phyloP scores from a whole-genome alignment of 2,797 vertebrate species.

The Sylvia borin region DNA sequence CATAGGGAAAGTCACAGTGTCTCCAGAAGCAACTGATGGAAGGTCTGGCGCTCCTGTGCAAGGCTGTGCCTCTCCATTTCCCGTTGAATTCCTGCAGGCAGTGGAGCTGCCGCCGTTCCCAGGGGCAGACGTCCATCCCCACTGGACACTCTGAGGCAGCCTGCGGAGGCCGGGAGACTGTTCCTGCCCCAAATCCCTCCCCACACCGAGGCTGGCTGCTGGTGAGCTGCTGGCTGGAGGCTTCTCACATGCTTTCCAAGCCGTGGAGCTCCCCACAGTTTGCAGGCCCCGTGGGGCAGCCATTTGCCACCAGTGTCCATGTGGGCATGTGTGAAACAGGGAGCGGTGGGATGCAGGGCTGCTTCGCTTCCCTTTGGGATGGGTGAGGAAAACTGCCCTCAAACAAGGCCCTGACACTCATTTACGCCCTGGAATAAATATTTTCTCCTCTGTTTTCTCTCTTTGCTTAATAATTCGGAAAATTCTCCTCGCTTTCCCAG shows the following conservation, averaged over 20 bases:
- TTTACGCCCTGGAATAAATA: not conserved
- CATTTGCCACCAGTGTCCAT: rapidly evolving
- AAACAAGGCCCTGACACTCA: not conserved
- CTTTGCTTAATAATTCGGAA: conserved; percentile 45
- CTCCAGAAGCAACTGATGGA: not conserved
- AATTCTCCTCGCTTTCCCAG: conserved; percentile 27
- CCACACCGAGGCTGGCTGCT: rapidly evolving
- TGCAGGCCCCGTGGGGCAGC: not conserved
- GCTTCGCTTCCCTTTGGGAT: not conserved
- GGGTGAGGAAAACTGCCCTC: not conserved
- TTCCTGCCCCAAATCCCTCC: not conserved
- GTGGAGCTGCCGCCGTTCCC: not conserved
- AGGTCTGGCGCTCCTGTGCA: rapidly evolving
- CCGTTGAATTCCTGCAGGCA: not conserved
- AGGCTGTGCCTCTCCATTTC: not conserved
- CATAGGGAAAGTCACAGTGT: not conserved
- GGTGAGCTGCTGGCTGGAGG: not conserved
- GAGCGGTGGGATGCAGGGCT: too few species aligned
- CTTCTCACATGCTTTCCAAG: not conserved
- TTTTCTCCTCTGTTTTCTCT: conserved; percentile 25
- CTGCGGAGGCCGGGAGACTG: not conserved
- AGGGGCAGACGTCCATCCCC: not conserved
- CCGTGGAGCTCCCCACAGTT: not conserved
- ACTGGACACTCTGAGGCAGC: not conserved
- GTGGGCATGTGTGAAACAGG: rapidly evolving